A percentile compares a stretch with the other conserved stretches of the same genome.
Evolutionary conservation across 1,140 invertebrate genomes (phyloP).

Genomic region (Bursaphelenchus mucronatus): DNA sequence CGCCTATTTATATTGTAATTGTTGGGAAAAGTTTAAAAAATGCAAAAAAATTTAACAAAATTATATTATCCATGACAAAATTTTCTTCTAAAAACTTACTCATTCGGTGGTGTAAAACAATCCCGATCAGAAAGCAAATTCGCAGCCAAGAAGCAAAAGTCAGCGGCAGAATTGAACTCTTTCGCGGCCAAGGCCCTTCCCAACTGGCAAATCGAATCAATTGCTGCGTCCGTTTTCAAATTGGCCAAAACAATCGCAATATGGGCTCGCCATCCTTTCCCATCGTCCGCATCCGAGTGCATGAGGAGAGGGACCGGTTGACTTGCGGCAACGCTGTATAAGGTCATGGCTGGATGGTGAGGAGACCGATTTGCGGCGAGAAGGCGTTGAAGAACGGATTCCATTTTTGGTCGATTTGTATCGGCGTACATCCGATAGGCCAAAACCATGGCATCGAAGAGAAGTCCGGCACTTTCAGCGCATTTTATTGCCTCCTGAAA

Average conservation of each 20-base stretch:
- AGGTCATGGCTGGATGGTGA: slow-evolving; percentile 41
- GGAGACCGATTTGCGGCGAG: slow-evolving; percentile 33
- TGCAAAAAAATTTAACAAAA: slow-evolving; percentile 4
- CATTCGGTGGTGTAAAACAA: slow-evolving; percentile 24
- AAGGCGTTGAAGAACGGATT: slow-evolving; percentile 34
- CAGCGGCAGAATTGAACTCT: slow-evolving; percentile 50
- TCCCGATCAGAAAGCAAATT: slow-evolving; percentile 43
- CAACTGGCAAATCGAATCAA: slow-evolving; percentile 48
- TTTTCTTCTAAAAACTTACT: background rate
- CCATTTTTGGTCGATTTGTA: slow-evolving; percentile 25
- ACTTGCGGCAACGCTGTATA: slow-evolving; percentile 40
- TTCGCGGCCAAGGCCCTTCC: slow-evolving; percentile 41
- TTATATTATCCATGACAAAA: background rate
- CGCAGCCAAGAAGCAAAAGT: slow-evolving; percentile 51
- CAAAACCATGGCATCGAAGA: slow-evolving; percentile 47
- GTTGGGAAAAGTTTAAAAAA: background rate
- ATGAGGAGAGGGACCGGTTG: slow-evolving; percentile 45
- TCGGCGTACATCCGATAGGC: slow-evolving; percentile 39
- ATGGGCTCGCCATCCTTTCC: slow-evolving; percentile 40
- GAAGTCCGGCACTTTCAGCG: slow-evolving; percentile 39
- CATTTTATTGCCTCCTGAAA: slow-evolving; percentile 47
- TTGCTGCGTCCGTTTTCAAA: slow-evolving; percentile 40
- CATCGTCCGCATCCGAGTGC: slow-evolving; percentile 38
- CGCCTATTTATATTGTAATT: too few relatives aligned
- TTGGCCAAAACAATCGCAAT: slow-evolving; percentile 50